Conservation (phyloP, 2,797 vertebrate species). For the Gymnothorax reevesii region DNA sequence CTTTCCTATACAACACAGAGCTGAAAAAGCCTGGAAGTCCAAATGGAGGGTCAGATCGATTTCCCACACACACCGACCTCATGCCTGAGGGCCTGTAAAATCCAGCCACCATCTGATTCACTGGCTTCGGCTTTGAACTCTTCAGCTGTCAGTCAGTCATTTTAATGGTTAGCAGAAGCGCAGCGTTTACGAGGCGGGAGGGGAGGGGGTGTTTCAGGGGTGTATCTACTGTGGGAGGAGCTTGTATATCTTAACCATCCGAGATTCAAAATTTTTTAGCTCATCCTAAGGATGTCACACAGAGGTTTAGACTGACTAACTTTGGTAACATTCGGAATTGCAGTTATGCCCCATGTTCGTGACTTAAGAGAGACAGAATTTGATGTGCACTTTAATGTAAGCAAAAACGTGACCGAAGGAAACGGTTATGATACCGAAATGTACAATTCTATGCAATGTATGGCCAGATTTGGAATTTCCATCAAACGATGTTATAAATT, state of each 20-base stretch:
- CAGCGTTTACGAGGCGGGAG: background rate
- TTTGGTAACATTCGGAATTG: background rate
- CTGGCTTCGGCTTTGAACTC: conserved; percentile 59
- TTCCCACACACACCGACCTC: background rate
- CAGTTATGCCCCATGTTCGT: no score
- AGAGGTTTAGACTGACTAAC: background rate
- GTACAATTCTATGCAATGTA: background rate
- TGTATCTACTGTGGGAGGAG: background rate
- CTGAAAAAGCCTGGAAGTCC: background rate
- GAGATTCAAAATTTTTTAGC: no score
- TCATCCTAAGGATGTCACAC: background rate
- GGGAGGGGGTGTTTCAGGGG: background rate
- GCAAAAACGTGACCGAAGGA: background rate
- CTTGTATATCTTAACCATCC: background rate
- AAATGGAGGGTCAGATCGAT: background rate
- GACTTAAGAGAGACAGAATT: no score
- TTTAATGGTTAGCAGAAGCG: conserved; percentile 48
- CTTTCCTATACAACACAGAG: background rate
- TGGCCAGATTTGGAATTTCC: background rate
- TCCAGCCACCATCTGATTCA: conserved; percentile 60
- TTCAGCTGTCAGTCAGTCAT: conserved; percentile 66
- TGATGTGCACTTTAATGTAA: background rate
- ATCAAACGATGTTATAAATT: background rate
- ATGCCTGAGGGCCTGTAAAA: background rate
- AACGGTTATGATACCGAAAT: background rate